Evolutionary conservation across 2,888 invertebrate species (phyloP).

Genomic region (Xylocampa areola): DNA sequence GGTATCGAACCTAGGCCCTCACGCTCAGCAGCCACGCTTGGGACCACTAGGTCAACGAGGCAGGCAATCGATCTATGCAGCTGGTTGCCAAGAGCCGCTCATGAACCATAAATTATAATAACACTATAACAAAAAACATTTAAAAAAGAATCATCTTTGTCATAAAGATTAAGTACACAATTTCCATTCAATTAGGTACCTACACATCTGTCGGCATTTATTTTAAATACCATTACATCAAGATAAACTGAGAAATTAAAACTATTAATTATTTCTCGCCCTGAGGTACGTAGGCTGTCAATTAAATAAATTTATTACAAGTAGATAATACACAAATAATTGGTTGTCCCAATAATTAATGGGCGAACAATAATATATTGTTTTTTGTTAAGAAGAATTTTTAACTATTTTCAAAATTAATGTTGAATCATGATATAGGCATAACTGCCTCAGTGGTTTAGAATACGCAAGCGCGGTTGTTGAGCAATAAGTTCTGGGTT

Average conservation of each 20-base stretch:
- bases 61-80: too few species aligned
- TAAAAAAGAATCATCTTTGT: slow-evolving; percentile 22
- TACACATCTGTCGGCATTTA: slow-evolving; percentile 47
- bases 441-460: too few species aligned
- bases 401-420: too few species aligned
- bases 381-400: slow-evolving; percentile 11
- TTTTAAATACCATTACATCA: slow-evolving; percentile 49
- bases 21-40: too few species aligned
- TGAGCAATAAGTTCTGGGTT: too few species aligned
- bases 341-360: slow-evolving; percentile 56
- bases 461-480: too few species aligned
- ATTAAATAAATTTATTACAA: slow-evolving; percentile 65
- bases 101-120: slow-evolving; percentile 35
- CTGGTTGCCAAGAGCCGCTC: too few species aligned
- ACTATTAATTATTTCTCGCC: slow-evolving; percentile 63
- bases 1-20: too few species aligned
- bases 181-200: slow-evolving; percentile 53
- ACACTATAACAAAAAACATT: slow-evolving; percentile 6
- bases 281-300: slow-evolving; percentile 58
- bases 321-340: slow-evolving; percentile 60
- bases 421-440: too few species aligned
- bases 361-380: slow-evolving; percentile 27
- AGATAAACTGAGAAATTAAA: slow-evolving; percentile 56
- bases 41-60: too few species aligned
- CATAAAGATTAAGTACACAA: slow-evolving; percentile 30